These are phyloP conservation scores for Toxostoma redivivum DNA, from an alignment of 2,113 vertebrate genomes.

Conservation along the genomic window DNA sequence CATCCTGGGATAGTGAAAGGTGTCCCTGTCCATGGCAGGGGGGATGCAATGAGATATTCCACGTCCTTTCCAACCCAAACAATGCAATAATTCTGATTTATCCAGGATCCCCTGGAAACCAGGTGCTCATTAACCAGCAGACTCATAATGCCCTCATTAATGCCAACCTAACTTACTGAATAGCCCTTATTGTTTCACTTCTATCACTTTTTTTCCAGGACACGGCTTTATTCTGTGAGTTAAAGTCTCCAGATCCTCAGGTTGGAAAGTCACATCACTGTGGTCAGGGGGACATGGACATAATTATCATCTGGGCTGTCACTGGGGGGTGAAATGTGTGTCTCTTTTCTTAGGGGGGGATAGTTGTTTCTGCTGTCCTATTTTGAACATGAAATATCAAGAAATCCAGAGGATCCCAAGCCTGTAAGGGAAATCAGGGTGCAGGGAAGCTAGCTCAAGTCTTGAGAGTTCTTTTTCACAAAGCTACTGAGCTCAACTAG, in stretches of 20 bases:
- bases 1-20: neutral
- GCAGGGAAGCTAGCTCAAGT: neutral
- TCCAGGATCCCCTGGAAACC: neutral
- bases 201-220: neutral
- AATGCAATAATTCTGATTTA: neutral
- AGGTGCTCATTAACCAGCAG: neutral
- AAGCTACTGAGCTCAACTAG: neutral
- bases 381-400: neutral
- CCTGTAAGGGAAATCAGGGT: neutral
- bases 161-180: neutral
- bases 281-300: neutral
- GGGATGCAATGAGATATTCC: neutral
- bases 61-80: neutral
- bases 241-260: neutral
- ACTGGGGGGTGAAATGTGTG: neutral
- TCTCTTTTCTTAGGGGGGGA: neutral
- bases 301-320: accelerated
- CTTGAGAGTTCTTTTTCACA: neutral
- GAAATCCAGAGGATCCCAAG: neutral
- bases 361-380: neutral
- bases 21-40: neutral
- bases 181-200: neutral
- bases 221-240: neutral
- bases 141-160: neutral
- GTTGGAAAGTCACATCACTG: neutral